These are phyloP conservation scores for Melitaea cinxia DNA, from an alignment of 1,140 invertebrate species.

Conservation along the genomic window DNA sequence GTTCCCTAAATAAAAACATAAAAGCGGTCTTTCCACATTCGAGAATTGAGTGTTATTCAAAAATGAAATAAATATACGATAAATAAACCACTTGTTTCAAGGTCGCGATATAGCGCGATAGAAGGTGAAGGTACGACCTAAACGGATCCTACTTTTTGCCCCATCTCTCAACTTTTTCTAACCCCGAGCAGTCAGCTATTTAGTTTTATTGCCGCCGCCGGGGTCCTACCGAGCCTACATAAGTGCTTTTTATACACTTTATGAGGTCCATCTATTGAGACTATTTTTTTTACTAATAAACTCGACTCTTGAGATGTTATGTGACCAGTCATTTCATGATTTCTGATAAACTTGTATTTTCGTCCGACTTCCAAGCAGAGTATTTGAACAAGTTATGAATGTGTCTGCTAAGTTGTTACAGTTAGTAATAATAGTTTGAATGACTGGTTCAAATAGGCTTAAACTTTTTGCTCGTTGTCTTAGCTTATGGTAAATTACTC, in stretches of 20 bases:
- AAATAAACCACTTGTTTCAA: no score
- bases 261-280: background rate
- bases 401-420: no score
- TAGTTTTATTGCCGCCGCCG: constrained; percentile 9
- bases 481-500: no score
- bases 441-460: no score
- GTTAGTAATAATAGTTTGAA: no score
- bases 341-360: background rate
- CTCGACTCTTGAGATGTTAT: background rate
- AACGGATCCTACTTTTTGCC: constrained; percentile 3
- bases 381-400: no score
- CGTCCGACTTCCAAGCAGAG: no score
- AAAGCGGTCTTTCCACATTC: no score
- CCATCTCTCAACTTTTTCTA: constrained; percentile 11
- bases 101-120: background rate
- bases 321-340: background rate
- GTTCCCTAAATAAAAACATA: no score
- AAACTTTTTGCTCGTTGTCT: no score
- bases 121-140: background rate
- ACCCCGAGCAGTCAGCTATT: constrained; percentile 11
- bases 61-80: no score
- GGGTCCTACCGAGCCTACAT: constrained; percentile 2
- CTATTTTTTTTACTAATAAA: constrained; percentile 8
- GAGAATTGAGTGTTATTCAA: no score
- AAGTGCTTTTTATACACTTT: constrained; percentile 14